Conservation (phyloP, 1,140 invertebrate genomes). For the Cotesia glomerata region DNA sequence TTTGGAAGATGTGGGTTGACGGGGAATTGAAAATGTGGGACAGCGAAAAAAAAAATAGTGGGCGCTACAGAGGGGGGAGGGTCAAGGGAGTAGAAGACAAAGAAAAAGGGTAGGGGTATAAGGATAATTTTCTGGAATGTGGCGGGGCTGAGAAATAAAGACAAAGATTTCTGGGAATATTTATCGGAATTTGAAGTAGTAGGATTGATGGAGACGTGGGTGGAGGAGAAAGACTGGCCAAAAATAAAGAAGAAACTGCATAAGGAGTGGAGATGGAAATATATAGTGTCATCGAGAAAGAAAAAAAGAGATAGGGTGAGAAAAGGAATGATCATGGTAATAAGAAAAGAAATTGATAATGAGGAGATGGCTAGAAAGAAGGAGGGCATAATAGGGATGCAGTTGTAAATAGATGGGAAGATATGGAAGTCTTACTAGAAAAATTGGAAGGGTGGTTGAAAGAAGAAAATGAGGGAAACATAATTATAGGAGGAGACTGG, state of each 20-base stretch:
- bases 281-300: constrained; percentile 15
- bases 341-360: background rate
- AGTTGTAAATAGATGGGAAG: background rate
- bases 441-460: background rate
- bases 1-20: no score
- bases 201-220: constrained; percentile 35
- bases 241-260: constrained; percentile 4
- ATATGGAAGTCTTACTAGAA: background rate
- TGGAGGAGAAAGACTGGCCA: constrained; percentile 28
- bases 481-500: constrained; percentile 19
- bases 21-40: no score
- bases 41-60: no score
- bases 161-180: constrained; percentile 31
- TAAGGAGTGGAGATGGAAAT: constrained; percentile 19
- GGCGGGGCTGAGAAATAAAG: constrained; percentile 20
- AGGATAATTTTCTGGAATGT: constrained; percentile 31
- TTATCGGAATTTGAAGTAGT: constrained; percentile 21
- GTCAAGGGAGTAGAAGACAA: no score
- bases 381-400: background rate
- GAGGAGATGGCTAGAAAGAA: background rate
- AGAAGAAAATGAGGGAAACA: background rate
- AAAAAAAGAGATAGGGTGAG: constrained; percentile 28
- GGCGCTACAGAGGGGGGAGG: no score
- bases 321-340: constrained; percentile 22
- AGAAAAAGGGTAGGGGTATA: background rate